Conservation (phyloP, 2,797 vertebrate species). For the Sebastes vulpes region DNA sequence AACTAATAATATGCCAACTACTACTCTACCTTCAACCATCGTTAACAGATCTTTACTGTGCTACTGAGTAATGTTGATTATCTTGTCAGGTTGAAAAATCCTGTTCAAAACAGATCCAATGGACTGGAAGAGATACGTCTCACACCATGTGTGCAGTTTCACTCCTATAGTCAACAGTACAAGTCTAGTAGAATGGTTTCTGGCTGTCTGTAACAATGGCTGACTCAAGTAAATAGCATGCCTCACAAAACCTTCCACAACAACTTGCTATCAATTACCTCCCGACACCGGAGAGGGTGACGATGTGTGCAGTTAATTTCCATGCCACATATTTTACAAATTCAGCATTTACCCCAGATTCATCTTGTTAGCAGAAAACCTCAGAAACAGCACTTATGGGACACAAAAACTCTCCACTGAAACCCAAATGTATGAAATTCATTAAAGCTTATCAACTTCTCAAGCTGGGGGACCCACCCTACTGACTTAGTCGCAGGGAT, state of each 20-base stretch:
- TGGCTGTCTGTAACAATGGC: background rate
- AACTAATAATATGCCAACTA: background rate
- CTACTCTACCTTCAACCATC: background rate
- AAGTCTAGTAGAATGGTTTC: background rate
- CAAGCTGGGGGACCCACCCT: background rate
- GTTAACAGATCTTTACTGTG: background rate
- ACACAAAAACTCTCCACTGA: background rate
- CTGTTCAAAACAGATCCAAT: background rate
- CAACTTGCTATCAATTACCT: background rate
- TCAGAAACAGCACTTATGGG: background rate
- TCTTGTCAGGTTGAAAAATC: background rate
- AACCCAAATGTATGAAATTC: background rate
- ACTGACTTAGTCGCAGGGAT: background rate
- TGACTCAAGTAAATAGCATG: background rate
- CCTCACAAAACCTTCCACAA: background rate
- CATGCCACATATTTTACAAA: background rate
- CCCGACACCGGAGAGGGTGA: background rate
- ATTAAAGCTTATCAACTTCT: background rate
- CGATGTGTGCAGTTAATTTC: background rate
- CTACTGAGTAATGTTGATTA: background rate
- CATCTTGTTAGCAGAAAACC: background rate
- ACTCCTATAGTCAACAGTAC: background rate
- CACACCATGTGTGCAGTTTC: background rate
- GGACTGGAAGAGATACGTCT: background rate
- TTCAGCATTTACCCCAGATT: constrained; percentile 1